These are phyloP conservation scores for Epizoanthus ramosus DNA, from an alignment of 92 coral and sea anemone species.

Conservation along the genomic window DNA sequence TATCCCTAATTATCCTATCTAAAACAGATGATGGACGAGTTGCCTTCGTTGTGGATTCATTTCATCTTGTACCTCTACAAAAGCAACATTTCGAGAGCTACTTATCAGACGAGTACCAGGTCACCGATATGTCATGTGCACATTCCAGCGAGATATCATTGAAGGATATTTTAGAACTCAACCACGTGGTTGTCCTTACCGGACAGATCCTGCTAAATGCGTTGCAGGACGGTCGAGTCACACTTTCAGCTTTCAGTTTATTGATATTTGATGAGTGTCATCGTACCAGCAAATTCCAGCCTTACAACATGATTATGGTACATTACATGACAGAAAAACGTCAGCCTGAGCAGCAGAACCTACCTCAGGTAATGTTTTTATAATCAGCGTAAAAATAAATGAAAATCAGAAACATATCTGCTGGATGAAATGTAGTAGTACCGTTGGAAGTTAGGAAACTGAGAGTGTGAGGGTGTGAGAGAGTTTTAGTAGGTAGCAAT, in stretches of 20 bases:
- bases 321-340: constrained; percentile 59
- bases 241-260: constrained; percentile 58
- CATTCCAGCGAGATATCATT: constrained; percentile 69
- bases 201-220: constrained; percentile 89
- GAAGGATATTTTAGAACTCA: constrained; percentile 46
- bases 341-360: constrained; percentile 50
- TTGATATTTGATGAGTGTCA: constrained; percentile 91
- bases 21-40: constrained; percentile 44
- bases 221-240: constrained; percentile 45
- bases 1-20: too few species aligned
- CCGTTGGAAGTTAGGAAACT: too few species aligned
- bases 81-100: constrained; percentile 67
- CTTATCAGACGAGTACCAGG: constrained; percentile 65
- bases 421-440: too few species aligned
- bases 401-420: too few species aligned
- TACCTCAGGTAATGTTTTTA: constrained; percentile 63
- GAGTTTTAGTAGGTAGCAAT: too few species aligned
- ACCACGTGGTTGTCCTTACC: constrained; percentile 77
- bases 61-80: constrained; percentile 84
- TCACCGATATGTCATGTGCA: constrained; percentile 77
- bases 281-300: constrained; percentile 79
- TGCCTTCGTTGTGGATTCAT: constrained; percentile 81
- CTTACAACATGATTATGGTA: constrained; percentile 83
- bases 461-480: too few species aligned
- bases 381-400: too few species aligned